These are phyloP conservation scores for Andrena bucephala DNA, from an alignment of 2,888 invertebrate genomes.

Conservation along the genomic window DNA sequence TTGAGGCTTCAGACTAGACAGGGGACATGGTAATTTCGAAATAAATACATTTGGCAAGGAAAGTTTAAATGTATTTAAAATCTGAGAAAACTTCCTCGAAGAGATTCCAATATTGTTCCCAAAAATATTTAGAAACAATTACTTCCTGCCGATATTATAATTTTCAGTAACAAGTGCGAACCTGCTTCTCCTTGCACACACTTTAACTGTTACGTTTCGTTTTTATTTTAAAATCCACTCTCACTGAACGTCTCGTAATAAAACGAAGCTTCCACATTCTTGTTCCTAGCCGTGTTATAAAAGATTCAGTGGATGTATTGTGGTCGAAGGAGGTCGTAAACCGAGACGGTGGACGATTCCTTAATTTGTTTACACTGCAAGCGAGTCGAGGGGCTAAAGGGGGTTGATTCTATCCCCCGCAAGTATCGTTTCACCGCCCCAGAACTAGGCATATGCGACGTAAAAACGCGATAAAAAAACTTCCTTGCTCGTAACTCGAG, in stretches of 20 bases:
- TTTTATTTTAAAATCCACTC: conserved; percentile 1
- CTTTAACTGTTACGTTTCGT: not conserved
- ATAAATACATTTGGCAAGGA: too few species aligned
- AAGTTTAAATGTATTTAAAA: too few species aligned
- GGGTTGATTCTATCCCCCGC: conserved; percentile 55
- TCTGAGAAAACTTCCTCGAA: too few species aligned
- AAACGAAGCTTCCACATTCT: not conserved
- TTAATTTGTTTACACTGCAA: conserved; percentile 84
- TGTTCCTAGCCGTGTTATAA: conserved; percentile 70
- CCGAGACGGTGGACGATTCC: conserved; percentile 79
- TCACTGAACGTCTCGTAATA: not conserved
- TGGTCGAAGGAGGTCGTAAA: conserved; percentile 74
- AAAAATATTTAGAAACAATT: too few species aligned
- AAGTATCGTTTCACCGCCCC: conserved; percentile 60
- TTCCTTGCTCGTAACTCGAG: conserved; percentile 79
- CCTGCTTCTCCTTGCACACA: not conserved
- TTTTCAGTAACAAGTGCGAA: too few species aligned
- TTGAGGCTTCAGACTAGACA: too few species aligned
- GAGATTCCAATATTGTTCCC: too few species aligned
- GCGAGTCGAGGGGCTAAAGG: conserved; percentile 66
- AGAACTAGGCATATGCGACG: conserved; percentile 76
- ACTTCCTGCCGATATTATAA: too few species aligned
- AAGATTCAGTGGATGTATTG: conserved; percentile 78
- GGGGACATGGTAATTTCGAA: too few species aligned
- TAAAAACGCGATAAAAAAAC: conserved; percentile 83